These are phyloP conservation scores for Exaiptasia diaphana DNA, from an alignment of 64 coral and sea anemone species.

Conservation along the genomic window DNA sequence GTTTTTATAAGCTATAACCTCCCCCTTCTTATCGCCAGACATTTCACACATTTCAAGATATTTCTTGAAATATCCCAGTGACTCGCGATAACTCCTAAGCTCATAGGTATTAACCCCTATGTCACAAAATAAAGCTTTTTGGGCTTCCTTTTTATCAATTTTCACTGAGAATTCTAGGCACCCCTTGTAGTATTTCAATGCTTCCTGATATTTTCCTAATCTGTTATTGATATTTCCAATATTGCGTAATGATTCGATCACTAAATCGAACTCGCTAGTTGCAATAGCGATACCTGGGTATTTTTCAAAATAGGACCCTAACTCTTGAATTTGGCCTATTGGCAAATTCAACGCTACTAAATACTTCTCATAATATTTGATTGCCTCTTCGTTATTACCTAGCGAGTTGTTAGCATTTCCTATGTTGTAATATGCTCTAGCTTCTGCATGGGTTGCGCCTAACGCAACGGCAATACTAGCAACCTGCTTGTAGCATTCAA, in stretches of 20 bases:
- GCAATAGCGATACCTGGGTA: no score
- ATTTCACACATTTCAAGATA: neutral
- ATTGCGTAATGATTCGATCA: no score
- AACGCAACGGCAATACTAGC: neutral
- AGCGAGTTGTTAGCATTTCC: neutral
- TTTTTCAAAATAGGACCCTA: no score
- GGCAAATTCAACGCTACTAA: neutral
- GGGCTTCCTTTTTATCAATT: neutral
- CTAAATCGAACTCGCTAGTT: no score
- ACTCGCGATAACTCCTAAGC: no score
- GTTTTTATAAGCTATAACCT: neutral
- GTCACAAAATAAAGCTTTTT: neutral
- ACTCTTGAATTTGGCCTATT: no score
- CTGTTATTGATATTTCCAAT: no score
- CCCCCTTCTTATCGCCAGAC: neutral
- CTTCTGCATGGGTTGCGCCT: neutral
- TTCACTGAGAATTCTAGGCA: neutral
- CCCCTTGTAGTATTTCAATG: neutral
- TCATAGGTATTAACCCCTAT: neutral
- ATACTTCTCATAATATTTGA: neutral
- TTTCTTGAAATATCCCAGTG: neutral
- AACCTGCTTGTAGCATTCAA: neutral
- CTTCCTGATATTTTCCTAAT: neutral
- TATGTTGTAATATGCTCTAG: neutral
- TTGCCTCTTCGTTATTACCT: neutral